Evolutionary conservation across 2,113 vertebrate species (phyloP).

Genomic region (Bubo bubo): DNA sequence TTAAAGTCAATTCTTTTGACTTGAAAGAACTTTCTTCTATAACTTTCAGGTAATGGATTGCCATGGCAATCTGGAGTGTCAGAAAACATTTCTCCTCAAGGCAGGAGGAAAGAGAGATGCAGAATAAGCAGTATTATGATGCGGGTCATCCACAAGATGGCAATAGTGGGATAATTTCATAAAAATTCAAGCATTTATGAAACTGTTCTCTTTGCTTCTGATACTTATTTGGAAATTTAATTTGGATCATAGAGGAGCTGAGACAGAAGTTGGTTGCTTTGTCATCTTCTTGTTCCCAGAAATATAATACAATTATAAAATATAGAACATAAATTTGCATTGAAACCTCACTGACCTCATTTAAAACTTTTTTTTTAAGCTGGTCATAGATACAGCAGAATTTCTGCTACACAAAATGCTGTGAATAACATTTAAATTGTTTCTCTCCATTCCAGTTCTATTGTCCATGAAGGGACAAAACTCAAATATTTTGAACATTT

Average conservation of each 20-base stretch:
- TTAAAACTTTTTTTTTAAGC: not conserved
- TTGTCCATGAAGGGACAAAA: not conserved
- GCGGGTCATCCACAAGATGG: slow-evolving; percentile 69
- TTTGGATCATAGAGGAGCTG: slow-evolving; percentile 35
- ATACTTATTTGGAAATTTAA: slow-evolving; percentile 44
- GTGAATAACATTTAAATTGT: not conserved
- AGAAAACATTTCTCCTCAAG: not conserved
- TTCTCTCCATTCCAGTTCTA: not conserved
- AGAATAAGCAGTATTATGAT: not conserved
- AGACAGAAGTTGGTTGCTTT: not conserved
- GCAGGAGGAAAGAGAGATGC: not conserved
- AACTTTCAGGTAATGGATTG: not conserved
- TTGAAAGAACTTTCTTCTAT: not conserved
- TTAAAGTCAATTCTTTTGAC: not conserved
- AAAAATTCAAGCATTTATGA: not conserved
- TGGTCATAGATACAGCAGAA: not conserved
- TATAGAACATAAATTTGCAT: not conserved
- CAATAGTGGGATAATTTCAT: slow-evolving; percentile 57
- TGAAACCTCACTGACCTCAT: not conserved
- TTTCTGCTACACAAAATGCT: not conserved
- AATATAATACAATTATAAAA: not conserved
- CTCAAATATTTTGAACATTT: not conserved
- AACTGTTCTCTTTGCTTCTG: not conserved
- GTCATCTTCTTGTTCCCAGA: not conserved
- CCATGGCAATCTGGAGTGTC: not conserved